Evolutionary conservation across 2,113 vertebrate species (phyloP), one percentile per base, ranked within the genome.

Genomic region (Etia nguti): DNA sequence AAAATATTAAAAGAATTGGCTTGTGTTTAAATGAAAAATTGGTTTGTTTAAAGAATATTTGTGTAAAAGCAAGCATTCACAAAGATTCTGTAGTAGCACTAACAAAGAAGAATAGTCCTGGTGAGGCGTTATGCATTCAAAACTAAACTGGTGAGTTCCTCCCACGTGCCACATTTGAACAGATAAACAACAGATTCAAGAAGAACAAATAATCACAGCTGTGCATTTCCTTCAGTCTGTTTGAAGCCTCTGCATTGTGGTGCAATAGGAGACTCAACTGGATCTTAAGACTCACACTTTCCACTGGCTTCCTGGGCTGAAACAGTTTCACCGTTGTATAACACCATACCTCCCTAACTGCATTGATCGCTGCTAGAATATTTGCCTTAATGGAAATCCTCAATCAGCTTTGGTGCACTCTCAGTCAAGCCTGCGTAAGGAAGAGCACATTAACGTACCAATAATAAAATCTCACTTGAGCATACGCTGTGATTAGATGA

Each of bases 321-420:
- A 84, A 87, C 22, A 13, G 6, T 82, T 82, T 89, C 55, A 60
- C 73, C 52, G 4, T 70, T 57, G 82, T 83, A 87, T 87, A 91
- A 84, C 82, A 70, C 59, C 65, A 8, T 1, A 6, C 57, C 60
- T 73, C 46, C 68, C 48, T 9, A 18, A 75, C 62, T 77, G 38
- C 65, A 85, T 81, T 60, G 80, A 88, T 86, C 26, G 31, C 80
- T 68, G 54, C 48, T 36, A 43, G 62, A 86, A 38, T 31, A 77
- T 65, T 82, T 79, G 9, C 38, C 46, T 62, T 88, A 80, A 85
- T 83, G 80, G 59, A 89, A 89, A 90, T 38, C 55, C 84, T 68
- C 82, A 79, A 84, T 83, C 46, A 80, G 41, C 85, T 70, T 81
- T 24, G 10, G 36, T 80, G 46, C 82, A 54, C 62, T 60, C 54